Percentiles rank a stretch among this genome's conserved stretches.
phyloP scores from a whole-genome alignment of 2,888 invertebrate genomes.

The Mesorhabditis belari region DNA sequence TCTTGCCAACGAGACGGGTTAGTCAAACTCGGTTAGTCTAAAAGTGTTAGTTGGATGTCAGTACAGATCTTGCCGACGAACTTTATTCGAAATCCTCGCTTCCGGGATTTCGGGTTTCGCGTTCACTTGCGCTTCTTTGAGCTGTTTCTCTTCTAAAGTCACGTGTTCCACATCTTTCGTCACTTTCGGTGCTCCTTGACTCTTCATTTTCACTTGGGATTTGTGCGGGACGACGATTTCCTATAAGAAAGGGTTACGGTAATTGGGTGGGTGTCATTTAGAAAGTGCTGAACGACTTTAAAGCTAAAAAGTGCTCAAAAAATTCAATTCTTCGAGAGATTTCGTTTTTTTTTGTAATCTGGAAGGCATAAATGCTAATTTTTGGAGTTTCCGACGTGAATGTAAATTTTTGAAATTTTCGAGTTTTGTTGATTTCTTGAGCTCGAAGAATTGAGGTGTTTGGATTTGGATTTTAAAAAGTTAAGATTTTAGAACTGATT shows the following conservation, averaged over 20 bases:
- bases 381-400: no score
- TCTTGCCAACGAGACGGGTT: no score
- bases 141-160: conserved; percentile 36
- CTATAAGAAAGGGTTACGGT: not conserved
- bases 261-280: not conserved
- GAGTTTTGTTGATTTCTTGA: no score
- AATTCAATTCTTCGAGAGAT: not conserved
- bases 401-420: no score
- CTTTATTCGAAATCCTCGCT: conserved; percentile 47
- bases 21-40: not conserved
- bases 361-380: no score
- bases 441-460: no score
- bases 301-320: not conserved
- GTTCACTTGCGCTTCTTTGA: conserved; percentile 46
- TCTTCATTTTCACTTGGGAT: conserved; percentile 49
- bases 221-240: conserved; percentile 42
- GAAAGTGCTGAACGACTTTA: not conserved
- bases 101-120: conserved; percentile 43
- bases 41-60: no score
- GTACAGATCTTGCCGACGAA: no score
- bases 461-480: not conserved
- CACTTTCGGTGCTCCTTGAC: conserved; percentile 28
- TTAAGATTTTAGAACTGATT: no score
- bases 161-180: conserved; percentile 10
- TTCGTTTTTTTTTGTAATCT: not conserved